Conservation (phyloP, 2,888 invertebrate species). For the Dinocampus coccinellae region DNA sequence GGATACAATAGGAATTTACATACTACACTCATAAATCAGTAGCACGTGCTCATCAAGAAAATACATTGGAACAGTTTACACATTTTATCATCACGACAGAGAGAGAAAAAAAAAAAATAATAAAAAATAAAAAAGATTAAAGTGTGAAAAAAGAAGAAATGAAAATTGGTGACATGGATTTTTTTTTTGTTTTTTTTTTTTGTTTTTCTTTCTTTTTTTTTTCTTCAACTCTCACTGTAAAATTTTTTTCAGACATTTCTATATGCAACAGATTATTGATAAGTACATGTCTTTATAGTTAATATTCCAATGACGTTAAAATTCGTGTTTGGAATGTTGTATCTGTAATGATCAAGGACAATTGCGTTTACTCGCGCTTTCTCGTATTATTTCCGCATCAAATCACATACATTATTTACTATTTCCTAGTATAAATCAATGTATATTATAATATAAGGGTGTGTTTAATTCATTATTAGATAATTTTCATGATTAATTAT, state of each 20-base stretch:
- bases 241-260: neutral
- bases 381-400: constrained; percentile 63
- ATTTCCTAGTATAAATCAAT: constrained; percentile 58
- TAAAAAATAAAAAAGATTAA: neutral
- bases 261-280: constrained; percentile 52
- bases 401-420: constrained; percentile 64
- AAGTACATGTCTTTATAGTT: constrained; percentile 50
- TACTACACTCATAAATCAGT: constrained; percentile 53
- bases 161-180: no score
- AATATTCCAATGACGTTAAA: constrained; percentile 62
- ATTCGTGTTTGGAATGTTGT: constrained; percentile 62
- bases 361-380: constrained; percentile 33
- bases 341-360: constrained; percentile 59
- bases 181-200: no score
- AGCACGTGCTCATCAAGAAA: constrained; percentile 11
- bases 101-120: neutral
- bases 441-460: neutral
- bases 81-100: neutral
- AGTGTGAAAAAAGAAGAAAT: neutral
- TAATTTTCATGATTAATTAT: neutral
- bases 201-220: neutral
- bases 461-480: neutral
- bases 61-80: neutral
- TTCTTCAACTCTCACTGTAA: constrained; percentile 13
- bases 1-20: constrained; percentile 31